Percentiles rank a stretch among this genome's conserved stretches.
phyloP scores from a whole-genome alignment of 2,113 vertebrate genomes.

The Herpetotheres cachinnans region DNA sequence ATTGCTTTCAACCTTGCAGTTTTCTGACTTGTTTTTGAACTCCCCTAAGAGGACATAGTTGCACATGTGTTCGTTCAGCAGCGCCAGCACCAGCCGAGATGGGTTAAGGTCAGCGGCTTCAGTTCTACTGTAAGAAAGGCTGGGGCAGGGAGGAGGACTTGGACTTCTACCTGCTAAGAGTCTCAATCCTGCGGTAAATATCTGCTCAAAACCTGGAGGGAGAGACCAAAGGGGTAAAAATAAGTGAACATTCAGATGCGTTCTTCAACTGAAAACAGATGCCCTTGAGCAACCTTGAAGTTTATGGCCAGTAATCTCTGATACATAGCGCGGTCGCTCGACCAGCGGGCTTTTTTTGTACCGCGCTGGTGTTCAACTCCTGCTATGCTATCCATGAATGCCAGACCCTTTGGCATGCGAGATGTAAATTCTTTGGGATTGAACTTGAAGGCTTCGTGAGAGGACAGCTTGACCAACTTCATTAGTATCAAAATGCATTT shows the following conservation, averaged over 20 bases:
- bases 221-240: background rate
- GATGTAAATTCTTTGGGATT: background rate
- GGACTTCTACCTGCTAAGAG: background rate
- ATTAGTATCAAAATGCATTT: slow-evolving; percentile 23
- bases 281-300: background rate
- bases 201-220: background rate
- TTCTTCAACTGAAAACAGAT: background rate
- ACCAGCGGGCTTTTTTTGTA: background rate
- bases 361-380: background rate
- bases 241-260: background rate
- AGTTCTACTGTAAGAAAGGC: background rate
- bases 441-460: background rate
- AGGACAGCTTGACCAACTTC: slow-evolving; percentile 38
- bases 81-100: background rate
- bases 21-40: background rate
- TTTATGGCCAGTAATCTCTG: background rate
- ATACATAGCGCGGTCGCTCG: background rate
- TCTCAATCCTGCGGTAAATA: background rate
- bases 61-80: background rate
- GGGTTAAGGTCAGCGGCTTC: background rate
- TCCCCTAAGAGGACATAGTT: background rate
- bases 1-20: background rate
- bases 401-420: background rate
- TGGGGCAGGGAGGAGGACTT: background rate
- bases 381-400: background rate